These are phyloP conservation scores for Agriopis leucophaearia DNA, from an alignment of 2,888 invertebrate species.

Conservation along the genomic window DNA sequence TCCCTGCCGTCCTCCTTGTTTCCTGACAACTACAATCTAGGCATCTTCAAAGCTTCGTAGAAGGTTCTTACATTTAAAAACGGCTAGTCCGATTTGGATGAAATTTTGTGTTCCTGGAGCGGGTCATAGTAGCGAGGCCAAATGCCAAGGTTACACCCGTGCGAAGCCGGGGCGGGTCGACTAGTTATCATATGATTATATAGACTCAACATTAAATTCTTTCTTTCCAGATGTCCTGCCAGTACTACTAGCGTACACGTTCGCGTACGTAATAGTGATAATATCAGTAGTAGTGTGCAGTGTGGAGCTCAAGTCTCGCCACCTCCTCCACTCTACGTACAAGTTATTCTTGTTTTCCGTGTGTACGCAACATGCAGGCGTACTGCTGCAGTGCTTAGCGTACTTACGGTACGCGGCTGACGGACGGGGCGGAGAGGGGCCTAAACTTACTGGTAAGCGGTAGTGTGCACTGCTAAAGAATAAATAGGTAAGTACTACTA, in stretches of 20 bases:
- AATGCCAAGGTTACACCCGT: no score
- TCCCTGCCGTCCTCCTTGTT: no score
- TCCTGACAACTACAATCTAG: no score
- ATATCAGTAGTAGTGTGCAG: slow-evolving; percentile 91
- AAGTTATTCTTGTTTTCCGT: slow-evolving; percentile 93
- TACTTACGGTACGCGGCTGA: slow-evolving; percentile 92
- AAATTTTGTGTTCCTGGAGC: no score
- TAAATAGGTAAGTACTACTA: no score
- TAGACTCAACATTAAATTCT: not conserved
- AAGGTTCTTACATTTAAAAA: no score
- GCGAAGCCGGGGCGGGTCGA: no score
- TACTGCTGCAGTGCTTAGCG: slow-evolving; percentile 89
- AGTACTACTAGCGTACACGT: slow-evolving; percentile 90
- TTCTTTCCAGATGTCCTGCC: slow-evolving; percentile 92
- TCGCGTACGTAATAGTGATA: slow-evolving; percentile 90
- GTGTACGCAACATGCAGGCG: slow-evolving; percentile 89
- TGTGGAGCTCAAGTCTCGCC: slow-evolving; percentile 91
- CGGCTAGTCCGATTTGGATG: no score
- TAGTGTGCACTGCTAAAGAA: not conserved
- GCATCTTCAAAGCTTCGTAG: no score
- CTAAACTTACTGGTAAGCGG: slow-evolving; percentile 77
- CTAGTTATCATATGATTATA: not conserved
- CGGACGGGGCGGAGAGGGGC: slow-evolving; percentile 87
- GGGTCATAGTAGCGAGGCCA: no score
- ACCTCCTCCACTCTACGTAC: slow-evolving; percentile 95